These are phyloP conservation scores for Lethocerus indicus DNA, from an alignment of 1,140 invertebrate genomes.

Conservation along the genomic window DNA sequence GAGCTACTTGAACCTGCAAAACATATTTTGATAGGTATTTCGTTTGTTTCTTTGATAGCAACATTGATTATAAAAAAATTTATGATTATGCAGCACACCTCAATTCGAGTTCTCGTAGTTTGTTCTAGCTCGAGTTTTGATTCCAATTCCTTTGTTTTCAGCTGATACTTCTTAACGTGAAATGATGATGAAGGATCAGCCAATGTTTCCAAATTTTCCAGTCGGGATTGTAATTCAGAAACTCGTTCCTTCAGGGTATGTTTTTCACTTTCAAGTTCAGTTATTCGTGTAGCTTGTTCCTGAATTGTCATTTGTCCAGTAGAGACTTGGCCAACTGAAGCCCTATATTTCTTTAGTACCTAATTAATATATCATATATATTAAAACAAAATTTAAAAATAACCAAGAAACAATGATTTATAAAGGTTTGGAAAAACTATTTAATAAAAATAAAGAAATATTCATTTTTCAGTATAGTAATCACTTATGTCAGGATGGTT, in stretches of 20 bases:
- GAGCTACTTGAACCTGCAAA: conserved; percentile 45
- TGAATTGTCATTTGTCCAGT: conserved; percentile 64
- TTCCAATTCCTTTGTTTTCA: conserved; percentile 73
- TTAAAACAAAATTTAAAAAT: not conserved
- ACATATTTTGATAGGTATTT: too few relatives aligned
- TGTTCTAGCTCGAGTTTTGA: conserved; percentile 77
- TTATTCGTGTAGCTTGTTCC: conserved; percentile 63
- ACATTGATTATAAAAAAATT: too few relatives aligned
- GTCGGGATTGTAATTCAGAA: conserved; percentile 48
- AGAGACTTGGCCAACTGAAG: conserved; percentile 67
- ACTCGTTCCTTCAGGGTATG: conserved; percentile 58
- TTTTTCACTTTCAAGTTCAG: conserved; percentile 58
- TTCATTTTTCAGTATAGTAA: too few relatives aligned
- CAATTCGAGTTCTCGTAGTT: conserved; percentile 62
- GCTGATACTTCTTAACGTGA: conserved; percentile 45
- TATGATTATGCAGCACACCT: too few relatives aligned
- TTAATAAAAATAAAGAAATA: too few relatives aligned
- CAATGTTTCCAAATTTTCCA: conserved; percentile 60
- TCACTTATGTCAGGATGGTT: not conserved
- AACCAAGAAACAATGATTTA: not conserved
- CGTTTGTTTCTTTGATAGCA: too few relatives aligned
- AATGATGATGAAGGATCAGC: conserved; percentile 61
- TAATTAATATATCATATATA: conserved; percentile 19
- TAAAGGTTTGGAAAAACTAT: too few relatives aligned
- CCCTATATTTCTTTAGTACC: conserved; percentile 82